Evolutionary conservation across 2,888 invertebrate genomes (phyloP), one percentile per base, ranked within the genome.

Genomic region (Sphaerophoria taeniata): DNA sequence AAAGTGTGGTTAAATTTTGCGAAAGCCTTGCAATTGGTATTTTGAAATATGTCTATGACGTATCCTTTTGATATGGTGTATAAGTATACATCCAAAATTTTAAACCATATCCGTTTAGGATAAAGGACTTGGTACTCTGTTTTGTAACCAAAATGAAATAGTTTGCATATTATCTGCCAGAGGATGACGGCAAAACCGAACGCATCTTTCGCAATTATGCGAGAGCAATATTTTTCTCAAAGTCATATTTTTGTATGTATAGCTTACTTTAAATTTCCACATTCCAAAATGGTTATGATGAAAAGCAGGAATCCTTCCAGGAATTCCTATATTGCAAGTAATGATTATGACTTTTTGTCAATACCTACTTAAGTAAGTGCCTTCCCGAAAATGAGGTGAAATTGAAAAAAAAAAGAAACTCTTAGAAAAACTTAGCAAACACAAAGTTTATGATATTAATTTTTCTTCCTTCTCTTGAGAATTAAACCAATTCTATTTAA

Each of bases 111-210:
- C 24, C 24, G 24, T 24, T 24, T 24, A 24, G 53, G 24, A 55
- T 60, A 24, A 53, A 58, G 34, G 3, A 43, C 24, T 24, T 24
- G 24, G 33, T 47, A 5, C 36, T 33, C 65, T 60, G 53, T 33
- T 71, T 63, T 65, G 36, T 49, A 47, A 56, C 45, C 31, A 47
- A 43, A 67, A 63, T 69, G 61, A 63, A 69, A 74, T 61, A 47
- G 45, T 56, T 69, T 61, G 45, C 55, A 69, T 69, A 55, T 49
- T 65, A 49, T 65, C 16, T 65, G 49, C 65, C 16, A 49, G 34
- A 36, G 49, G 34, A 65, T 65, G 65, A 65, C 49, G 49, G 49
- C 34, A 65, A 65, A 65, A 65, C 65, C 49, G 34, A 65, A 49
- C 16, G 34, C 14, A 65, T 65, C 49, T 16, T 36, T 65, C 12